Evolutionary conservation across 2,888 invertebrate genomes (phyloP), one percentile per base, ranked within the genome.

Genomic region (Diabrotica balteata): DNA sequence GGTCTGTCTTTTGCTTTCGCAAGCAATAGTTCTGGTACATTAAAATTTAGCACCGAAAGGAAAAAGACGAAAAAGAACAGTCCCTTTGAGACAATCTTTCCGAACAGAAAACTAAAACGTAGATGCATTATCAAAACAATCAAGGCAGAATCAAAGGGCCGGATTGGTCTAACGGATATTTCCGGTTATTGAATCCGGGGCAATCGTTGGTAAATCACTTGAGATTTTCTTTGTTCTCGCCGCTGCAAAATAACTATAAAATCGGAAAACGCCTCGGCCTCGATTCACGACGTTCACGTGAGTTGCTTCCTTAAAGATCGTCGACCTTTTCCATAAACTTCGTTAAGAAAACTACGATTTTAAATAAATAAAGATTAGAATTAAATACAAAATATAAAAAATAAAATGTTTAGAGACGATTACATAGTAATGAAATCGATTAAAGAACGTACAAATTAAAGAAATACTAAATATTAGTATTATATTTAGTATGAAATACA

Each of bases 111-210:
- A 77, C 78, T 71, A 77, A 73, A 79, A 80, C 44, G 55, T 45
- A 57, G 45, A 42, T 9, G 45, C 77, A 78, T 78, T 79, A 81
- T 79, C 78, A 80, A 80, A 81, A 80, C 81, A 81, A 80, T 80
- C 80, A 79, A 80, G 79, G 74, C 76, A 70, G 80, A 81, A 82
- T 81, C 82, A 80, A 80, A 79, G 77, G 72, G 75, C 72, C 72
- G 79, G 79, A 80, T 80, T 80, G 80, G 80, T 73, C 77, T 78
- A 76, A 73, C 75, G 75, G 76, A 76, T 74, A 73, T 79, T 80
- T 80, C 79, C 79, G 80, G 79, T 80, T 81, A 80, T 80, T 79
- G 80, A 80, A 80, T 81, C 79, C 75, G 67, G 74, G 75, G 72
- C 79, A 78, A 79, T 79, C 79, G 76, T 75, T 77, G 77, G 76